These are phyloP conservation scores for Ruditapes philippinarum DNA, from an alignment of 1,140 invertebrate species.

Conservation along the genomic window DNA sequence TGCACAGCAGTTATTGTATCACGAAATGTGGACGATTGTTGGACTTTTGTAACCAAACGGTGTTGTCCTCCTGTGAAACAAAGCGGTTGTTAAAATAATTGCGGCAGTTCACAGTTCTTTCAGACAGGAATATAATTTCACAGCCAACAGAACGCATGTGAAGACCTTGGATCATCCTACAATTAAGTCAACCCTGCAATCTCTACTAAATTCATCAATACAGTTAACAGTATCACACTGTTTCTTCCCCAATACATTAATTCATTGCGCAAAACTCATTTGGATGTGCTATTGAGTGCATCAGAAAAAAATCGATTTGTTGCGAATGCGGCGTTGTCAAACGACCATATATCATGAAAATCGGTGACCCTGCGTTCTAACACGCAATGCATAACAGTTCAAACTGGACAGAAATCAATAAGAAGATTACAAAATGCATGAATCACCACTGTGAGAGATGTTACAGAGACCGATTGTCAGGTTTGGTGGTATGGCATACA, in stretches of 20 bases:
- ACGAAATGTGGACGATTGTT: too few species aligned
- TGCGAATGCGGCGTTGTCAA: constrained; percentile 15
- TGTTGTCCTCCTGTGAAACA: too few species aligned
- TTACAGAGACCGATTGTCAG: background rate
- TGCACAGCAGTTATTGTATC: too few species aligned
- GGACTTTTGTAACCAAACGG: too few species aligned
- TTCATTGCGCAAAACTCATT: constrained; percentile 29
- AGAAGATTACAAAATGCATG: constrained; percentile 45
- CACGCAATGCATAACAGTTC: constrained; percentile 46
- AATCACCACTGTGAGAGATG: constrained; percentile 21
- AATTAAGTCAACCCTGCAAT: background rate
- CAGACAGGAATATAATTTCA: background rate
- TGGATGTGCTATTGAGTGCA: constrained; percentile 8
- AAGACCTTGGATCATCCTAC: background rate
- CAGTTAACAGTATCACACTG: background rate
- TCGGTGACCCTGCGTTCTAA: constrained; percentile 27
- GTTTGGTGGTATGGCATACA: background rate
- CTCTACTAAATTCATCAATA: background rate
- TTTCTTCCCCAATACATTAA: background rate
- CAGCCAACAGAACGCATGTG: background rate
- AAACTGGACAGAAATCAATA: constrained; percentile 47
- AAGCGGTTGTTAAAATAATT: too few species aligned
- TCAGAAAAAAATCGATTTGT: constrained; percentile 12
- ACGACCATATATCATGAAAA: constrained; percentile 24
- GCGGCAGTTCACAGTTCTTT: too few species aligned